Percentiles rank a stretch among this genome's conserved stretches.
phyloP scores from a whole-genome alignment of 2,888 invertebrate genomes.

The Eucriotettix oculatus region DNA sequence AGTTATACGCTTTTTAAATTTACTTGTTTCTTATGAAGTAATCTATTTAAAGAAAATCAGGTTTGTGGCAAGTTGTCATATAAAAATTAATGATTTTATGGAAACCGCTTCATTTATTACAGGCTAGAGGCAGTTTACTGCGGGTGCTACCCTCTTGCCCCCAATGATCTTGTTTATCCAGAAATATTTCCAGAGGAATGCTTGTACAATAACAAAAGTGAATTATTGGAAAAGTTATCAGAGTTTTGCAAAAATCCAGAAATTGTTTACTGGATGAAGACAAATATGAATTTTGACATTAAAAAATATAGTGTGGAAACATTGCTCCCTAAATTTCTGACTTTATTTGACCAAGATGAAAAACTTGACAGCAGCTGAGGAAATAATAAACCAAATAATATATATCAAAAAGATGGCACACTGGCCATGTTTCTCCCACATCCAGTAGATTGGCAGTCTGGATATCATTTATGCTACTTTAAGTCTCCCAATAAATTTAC shows the following conservation, averaged over 20 bases:
- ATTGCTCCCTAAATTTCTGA: constrained; percentile 26
- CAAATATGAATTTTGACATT: constrained; percentile 26
- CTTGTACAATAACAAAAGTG: constrained; percentile 38
- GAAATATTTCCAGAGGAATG: constrained; percentile 48
- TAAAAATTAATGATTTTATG: background rate
- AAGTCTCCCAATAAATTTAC: too few relatives aligned
- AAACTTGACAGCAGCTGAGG: background rate
- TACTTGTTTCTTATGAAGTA: background rate
- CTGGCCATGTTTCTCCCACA: too few relatives aligned
- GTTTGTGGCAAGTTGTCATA: background rate
- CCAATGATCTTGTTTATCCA: constrained; percentile 50
- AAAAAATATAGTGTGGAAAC: constrained; percentile 25
- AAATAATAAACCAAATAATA: too few relatives aligned
- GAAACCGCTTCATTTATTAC: constrained; percentile 4
- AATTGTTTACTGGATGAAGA: constrained; percentile 21
- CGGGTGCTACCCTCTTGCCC: constrained; percentile 54
- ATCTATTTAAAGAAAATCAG: too few relatives aligned
- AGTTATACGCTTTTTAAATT: constrained; percentile 16
- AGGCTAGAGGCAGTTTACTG: constrained; percentile 51
- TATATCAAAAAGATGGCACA: too few relatives aligned
- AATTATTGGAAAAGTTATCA: constrained; percentile 36
- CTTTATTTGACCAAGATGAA: constrained; percentile 17
- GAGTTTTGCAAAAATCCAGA: constrained; percentile 30
- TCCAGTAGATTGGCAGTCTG: too few relatives aligned
- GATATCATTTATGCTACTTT: too few relatives aligned